Percentiles rank a stretch among this genome's conserved stretches.
These are phyloP conservation scores for Sebastes fasciatus DNA, from an alignment of 2,113 vertebrate genomes.

Conservation along the genomic window DNA sequence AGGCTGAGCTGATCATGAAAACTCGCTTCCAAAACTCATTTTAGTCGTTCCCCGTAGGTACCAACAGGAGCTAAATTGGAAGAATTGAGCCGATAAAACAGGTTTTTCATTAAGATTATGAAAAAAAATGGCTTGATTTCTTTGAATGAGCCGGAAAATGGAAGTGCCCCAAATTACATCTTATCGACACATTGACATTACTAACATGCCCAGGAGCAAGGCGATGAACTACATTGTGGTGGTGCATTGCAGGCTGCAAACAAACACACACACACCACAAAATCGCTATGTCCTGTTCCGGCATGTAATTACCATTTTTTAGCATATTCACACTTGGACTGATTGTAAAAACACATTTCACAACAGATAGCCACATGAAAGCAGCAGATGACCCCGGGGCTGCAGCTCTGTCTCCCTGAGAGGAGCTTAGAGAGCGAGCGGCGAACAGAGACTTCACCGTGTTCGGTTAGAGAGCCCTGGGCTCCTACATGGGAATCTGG, in stretches of 20 bases:
- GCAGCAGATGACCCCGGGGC: slow-evolving; percentile 32
- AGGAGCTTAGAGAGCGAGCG: slow-evolving; percentile 20
- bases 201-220: slow-evolving; percentile 19
- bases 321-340: slow-evolving; percentile 29
- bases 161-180: slow-evolving; percentile 5
- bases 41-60: slow-evolving; percentile 32
- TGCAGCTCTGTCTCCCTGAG: slow-evolving; percentile 26
- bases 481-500: slow-evolving; percentile 30
- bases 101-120: slow-evolving; percentile 15
- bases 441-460: slow-evolving; percentile 35
- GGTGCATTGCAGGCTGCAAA: slow-evolving; percentile 19
- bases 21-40: slow-evolving; percentile 25
- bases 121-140: slow-evolving; percentile 20
- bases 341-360: slow-evolving; percentile 39
- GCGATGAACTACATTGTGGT: slow-evolving; percentile 6
- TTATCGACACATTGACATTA: slow-evolving; percentile 11
- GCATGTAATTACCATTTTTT: slow-evolving; percentile 37
- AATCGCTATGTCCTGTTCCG: slow-evolving; percentile 1
- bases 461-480: slow-evolving; percentile 29
- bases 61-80: slow-evolving; percentile 13
- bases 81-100: slow-evolving; percentile 35
- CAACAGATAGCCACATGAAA: slow-evolving; percentile 30
- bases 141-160: slow-evolving; percentile 19
- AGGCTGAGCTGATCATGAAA: neutral
- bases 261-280: neutral